Evolutionary conservation across 2,888 invertebrate species (phyloP), one percentile per base, ranked within the genome.

Genomic region (Rutpela maculata): DNA sequence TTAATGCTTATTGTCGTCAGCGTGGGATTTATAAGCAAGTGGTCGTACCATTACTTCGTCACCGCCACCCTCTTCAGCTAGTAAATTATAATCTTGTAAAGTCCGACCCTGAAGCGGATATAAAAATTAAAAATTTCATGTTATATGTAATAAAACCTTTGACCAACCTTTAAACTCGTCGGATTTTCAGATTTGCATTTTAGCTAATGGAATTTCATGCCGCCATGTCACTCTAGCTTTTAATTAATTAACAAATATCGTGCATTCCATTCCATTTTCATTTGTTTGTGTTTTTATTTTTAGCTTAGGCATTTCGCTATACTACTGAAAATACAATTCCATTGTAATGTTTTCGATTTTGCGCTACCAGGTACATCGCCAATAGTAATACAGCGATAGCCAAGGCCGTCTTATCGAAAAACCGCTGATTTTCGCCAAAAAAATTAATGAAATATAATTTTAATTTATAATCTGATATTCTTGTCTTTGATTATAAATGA

Each of bases 161-260:
- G 31, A 31, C 35, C 31, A 35, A 35, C n/a, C 62, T 35, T 18
- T 31, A 63, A 63, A 63, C 17, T 63, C 35, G 35, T 63, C 62
- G 62, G n/a, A 63, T 31, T 63, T 35, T n/a, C 31, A 63, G 62
- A 63, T 35, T 63, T 63, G 62, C 17, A 35, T 31, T 62, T 63
- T 17, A 63, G n/a, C n/a, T 35, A 63, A 63, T 63, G 35, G 17
- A 63, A 63, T 63, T 63, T 35, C 31, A 63, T 35, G n/a, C 31
- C 31, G 35, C 62, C 35, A 35, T 35, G 62, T 35, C 35, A 63
- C 9, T 11, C 15, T 35, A 17, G 35, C 62, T 63, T 63, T 63
- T 63, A 63, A 63, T 35, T 63, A 63, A 63, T 63, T 63, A 63
- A 63, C 35, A 18, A n/a, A 63, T 63, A 63, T 63, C 62, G 62